Evolutionary conservation across 2,797 vertebrate species (phyloP), one percentile per base, ranked within the genome.

Genomic region (Spheniscus humboldti): DNA sequence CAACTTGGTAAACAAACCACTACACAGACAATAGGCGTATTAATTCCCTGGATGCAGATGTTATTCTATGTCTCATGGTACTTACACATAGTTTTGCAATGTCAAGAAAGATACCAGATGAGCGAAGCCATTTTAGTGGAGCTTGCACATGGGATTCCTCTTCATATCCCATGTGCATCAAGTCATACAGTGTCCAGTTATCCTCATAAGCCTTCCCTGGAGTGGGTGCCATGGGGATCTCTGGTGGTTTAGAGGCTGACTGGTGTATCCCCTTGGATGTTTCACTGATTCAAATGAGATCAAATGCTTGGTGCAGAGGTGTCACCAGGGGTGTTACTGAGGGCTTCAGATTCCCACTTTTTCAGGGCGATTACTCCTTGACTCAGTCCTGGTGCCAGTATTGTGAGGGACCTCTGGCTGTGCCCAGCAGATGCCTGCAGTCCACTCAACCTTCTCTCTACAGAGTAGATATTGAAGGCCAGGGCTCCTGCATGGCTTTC

Each of bases 221-320:
- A 50, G 18, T 7, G n/a, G 5, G 15, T 63, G 24, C 30, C n/a
- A 3, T 35, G 66, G n/a, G 4, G 27, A 11, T 30, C 28, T 39
- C 18, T n/a, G 13, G 31, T 67, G 18, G 16, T 71, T 71, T 74
- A 76, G 37, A 72, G 47, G 22, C 17, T 47, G 33, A n/a, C n/a
- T 1, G 2, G 7, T 15, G 16, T 18, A 43, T 67, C 9, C 3
- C 39, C 50, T 92, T 31, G 0, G 0, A 4, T 72, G 60, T 83
- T 92, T 84, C 28, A 22, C 14, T 86, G 31, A 71, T 56, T 79
- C 53, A 35, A 71, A 76, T 45, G 18, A 73, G 18, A 86, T n/a
- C 17, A 75, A 64, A 72, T 18, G 10, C 37, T 83, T 77, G 53
- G 73, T 94, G 66, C 23, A 68, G 60, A 48, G n/a, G 10, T 67